Evolutionary conservation across 1,140 invertebrate species (phyloP).

Genomic region (Gonatopus flavifemur): DNA sequence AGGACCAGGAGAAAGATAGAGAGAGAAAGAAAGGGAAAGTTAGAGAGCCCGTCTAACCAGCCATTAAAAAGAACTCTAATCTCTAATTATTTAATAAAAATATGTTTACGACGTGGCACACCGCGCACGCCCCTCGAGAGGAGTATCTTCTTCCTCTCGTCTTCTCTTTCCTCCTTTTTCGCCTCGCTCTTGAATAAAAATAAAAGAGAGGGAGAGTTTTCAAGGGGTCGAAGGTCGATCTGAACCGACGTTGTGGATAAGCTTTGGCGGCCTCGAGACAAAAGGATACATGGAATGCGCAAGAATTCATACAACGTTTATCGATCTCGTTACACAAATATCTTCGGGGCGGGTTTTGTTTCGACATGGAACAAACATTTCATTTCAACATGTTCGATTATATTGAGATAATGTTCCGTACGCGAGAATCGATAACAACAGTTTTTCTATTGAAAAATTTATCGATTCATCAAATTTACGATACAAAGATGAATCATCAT

Average conservation of each 20-base stretch:
- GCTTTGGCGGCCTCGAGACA: constrained; percentile 18
- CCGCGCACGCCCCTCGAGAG: constrained; percentile 43
- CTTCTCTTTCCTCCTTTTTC: constrained; percentile 20
- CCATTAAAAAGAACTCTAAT: constrained; percentile 55
- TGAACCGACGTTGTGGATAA: constrained; percentile 30
- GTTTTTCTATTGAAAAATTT: too few species aligned
- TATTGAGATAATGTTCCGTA: too few species aligned
- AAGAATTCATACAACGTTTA: constrained; percentile 23
- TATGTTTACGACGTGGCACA: constrained; percentile 58
- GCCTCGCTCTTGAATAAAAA: constrained; percentile 14
- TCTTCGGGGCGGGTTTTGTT: not conserved
- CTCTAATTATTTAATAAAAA: constrained; percentile 62
- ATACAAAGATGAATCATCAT: too few species aligned
- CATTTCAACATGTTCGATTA: too few species aligned
- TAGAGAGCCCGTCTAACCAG: too few species aligned
- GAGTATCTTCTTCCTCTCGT: constrained; percentile 2
- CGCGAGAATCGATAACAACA: too few species aligned
- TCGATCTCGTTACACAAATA: constrained; percentile 21
- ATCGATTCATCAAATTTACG: too few species aligned
- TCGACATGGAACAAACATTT: not conserved
- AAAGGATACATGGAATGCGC: constrained; percentile 32
- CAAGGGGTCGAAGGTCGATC: constrained; percentile 48
- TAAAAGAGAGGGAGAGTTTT: constrained; percentile 24
- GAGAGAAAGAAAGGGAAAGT: constrained; percentile 2
- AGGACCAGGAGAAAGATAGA: constrained; percentile 47